A percentile compares a stretch with the other conserved stretches of the same genome.
Conservation (phyloP, 2,113 vertebrate genomes). For the Colius striatus region DNA sequence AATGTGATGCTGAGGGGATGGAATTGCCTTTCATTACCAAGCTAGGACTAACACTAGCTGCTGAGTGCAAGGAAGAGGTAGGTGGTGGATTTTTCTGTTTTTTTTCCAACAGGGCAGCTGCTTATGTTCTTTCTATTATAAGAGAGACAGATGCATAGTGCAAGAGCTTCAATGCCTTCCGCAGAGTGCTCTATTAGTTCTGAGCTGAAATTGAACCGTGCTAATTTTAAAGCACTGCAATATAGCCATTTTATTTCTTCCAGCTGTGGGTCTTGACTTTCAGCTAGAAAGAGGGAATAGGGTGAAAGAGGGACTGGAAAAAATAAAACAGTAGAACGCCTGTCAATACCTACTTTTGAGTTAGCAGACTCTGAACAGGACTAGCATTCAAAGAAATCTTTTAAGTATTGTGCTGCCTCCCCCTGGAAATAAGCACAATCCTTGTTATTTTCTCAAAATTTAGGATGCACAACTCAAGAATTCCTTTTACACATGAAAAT, state of each 20-base stretch:
- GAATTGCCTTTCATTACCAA: constrained; percentile 32
- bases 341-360: constrained; percentile 47
- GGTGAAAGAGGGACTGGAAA: not conserved
- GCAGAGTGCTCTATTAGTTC: constrained; percentile 3
- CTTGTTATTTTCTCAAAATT: not conserved
- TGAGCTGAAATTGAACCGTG: constrained; percentile 58
- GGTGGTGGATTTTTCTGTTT: not conserved
- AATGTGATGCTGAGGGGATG: constrained; percentile 46
- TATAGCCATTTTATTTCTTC: constrained; percentile 71
- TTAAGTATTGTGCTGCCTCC: not conserved
- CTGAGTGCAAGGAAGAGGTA: not conserved
- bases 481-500: not conserved
- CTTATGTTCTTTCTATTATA: constrained; percentile 46
- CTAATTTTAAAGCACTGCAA: constrained; percentile 67
- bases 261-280: constrained; percentile 67
- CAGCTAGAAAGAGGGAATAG: constrained; percentile 20
- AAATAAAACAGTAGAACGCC: constrained; percentile 41
- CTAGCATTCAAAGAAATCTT: not conserved
- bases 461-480: not conserved
- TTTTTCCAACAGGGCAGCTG: not conserved
- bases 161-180: constrained; percentile 39
- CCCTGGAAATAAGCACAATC: not conserved
- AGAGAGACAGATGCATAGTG: not conserved
- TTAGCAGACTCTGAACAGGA: not conserved
- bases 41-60: not conserved